Percentiles rank a stretch among this genome's conserved stretches.
phyloP scores from a whole-genome alignment of 2,888 invertebrate species.

The Byasa hedistus region DNA sequence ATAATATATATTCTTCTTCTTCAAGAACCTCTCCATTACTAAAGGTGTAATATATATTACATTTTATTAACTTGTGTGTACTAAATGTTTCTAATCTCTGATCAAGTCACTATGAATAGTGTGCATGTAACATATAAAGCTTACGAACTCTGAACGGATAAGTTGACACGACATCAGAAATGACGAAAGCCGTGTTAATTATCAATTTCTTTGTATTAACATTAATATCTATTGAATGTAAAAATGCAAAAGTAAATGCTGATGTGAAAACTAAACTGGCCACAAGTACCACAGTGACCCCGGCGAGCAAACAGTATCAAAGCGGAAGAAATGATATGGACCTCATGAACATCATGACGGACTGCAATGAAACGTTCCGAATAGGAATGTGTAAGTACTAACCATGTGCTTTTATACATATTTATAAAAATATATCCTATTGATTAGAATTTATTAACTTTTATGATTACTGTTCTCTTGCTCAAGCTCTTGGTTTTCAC shows the following conservation, averaged over 20 bases:
- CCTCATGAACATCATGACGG: conserved; percentile 57
- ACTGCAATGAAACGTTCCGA: conserved; percentile 77
- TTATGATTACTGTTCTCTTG: too few species aligned
- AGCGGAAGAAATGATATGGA: conserved; percentile 45
- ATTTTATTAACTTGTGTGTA: too few species aligned
- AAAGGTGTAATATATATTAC: too few species aligned
- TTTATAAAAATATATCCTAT: too few species aligned
- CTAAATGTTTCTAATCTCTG: conserved; percentile 24
- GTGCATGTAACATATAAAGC: not conserved
- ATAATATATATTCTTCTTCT: too few species aligned
- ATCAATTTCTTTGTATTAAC: conserved; percentile 31
- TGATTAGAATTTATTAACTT: too few species aligned
- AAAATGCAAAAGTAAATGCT: conserved; percentile 5
- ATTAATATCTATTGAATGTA: conserved; percentile 30
- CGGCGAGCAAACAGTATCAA: conserved; percentile 31
- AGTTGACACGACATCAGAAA: not conserved
- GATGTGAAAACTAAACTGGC: conserved; percentile 2
- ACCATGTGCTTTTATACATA: not conserved
- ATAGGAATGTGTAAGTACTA: conserved; percentile 71
- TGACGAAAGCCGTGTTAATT: conserved; percentile 30
- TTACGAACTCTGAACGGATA: not conserved
- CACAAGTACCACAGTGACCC: not conserved
- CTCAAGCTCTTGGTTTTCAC: too few species aligned
- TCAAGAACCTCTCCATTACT: too few species aligned
- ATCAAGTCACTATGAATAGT: not conserved